A percentile compares a stretch with the other conserved stretches of the same genome.
phyloP scores from a whole-genome alignment of 2,113 vertebrate genomes.

The Aspiorhynchus laticeps region DNA sequence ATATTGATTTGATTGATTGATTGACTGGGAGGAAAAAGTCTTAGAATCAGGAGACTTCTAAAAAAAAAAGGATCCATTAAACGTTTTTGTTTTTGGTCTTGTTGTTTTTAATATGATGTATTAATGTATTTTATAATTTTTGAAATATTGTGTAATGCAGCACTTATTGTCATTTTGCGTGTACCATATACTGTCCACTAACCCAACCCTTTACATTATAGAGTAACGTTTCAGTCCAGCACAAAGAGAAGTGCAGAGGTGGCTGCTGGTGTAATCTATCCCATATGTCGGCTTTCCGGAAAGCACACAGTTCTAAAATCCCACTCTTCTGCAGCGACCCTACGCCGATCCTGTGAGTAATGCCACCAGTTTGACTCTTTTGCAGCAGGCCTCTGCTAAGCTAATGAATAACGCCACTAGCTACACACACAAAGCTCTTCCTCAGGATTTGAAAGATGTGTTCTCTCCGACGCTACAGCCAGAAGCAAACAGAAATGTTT shows the following conservation, averaged over 20 bases:
- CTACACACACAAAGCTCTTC: slow-evolving; percentile 69
- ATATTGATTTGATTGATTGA: too few species aligned
- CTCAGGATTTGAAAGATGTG: slow-evolving; percentile 63
- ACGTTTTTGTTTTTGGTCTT: background rate
- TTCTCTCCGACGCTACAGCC: slow-evolving; percentile 66
- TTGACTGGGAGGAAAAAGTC: background rate
- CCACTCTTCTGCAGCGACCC: slow-evolving; percentile 65
- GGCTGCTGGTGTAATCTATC: slow-evolving; percentile 55
- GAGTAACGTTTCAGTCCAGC: background rate
- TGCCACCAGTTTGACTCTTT: slow-evolving; percentile 51
- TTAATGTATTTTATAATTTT: background rate
- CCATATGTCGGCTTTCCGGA: slow-evolving; percentile 60
- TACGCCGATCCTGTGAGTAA: slow-evolving; percentile 55
- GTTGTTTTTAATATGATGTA: background rate
- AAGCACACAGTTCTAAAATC: slow-evolving; percentile 64
- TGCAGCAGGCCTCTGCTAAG: slow-evolving; percentile 66
- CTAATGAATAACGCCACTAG: slow-evolving; percentile 72
- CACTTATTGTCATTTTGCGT: background rate
- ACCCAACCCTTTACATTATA: background rate
- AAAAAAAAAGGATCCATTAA: too few species aligned
- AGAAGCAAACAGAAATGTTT: slow-evolving; percentile 20
- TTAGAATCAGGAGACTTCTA: background rate
- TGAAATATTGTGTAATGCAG: too few species aligned
- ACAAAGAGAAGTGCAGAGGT: slow-evolving; percentile 41
- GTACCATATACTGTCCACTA: background rate